Evolutionary conservation across 2,888 invertebrate genomes (phyloP), one percentile per base, ranked within the genome.

Genomic region (Drosophila tripunctata): DNA sequence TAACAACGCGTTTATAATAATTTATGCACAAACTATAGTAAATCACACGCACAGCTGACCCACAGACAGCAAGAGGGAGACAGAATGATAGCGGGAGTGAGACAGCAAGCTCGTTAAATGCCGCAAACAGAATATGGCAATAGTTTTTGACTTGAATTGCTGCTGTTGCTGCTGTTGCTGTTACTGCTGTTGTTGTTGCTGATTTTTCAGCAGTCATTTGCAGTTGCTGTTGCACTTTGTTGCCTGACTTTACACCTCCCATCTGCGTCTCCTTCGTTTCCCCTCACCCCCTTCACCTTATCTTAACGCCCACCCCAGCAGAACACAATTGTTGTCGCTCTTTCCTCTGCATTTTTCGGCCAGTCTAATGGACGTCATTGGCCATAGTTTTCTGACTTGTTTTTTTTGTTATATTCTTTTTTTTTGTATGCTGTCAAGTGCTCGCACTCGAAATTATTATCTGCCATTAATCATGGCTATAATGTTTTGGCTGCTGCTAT

Each of bases 381-480:
- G 86, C 81, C 81, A 82, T 82, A 87, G 81, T 82, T 82, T 81
- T 85, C 88, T 87, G 81, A 82, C 81, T 82, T n/a, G n/a, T n/a
- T n/a, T n/a, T n/a, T n/a, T n/a, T n/a, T n/a, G n/a, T n/a, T n/a
- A n/a, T n/a, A n/a, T n/a, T n/a, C n/a, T n/a, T n/a, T n/a, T n/a
- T 27, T 82, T 82, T 87, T 87, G 81, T 82, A 87, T 82, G 88
- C 81, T 82, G 81, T 82, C 81, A 82, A 82, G 81, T 82, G 88
- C 81, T 82, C 86, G 81, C 81, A 87, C 81, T 82, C 88, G 81
- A 82, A 82, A 87, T 82, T 82, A 82, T 89, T 89, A 89, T 87
- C 89, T 84, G 80, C 83, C 89, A 89, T 89, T 89, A 89, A 89
- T 89, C 88, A 89, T 87, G 83, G 89, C 87, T 86, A 87, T 89